Base-by-base conservation (phyloP, 1,140 invertebrate species). In the Trichoplusia ni region DNA sequence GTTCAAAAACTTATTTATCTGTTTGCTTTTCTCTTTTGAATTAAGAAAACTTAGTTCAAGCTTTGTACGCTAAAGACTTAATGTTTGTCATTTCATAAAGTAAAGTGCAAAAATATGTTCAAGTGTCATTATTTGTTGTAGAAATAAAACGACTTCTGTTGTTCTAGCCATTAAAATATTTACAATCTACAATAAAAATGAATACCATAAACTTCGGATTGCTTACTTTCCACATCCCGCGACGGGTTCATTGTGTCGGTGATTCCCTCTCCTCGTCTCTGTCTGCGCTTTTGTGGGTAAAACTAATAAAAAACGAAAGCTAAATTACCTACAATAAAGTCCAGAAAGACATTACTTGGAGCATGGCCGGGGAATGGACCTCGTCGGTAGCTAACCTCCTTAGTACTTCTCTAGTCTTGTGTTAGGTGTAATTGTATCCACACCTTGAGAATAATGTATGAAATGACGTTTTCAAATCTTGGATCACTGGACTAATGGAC, bases 81-180 rank as follows among this genome's bases (percentile, higher is more conserved):
- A n/a, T n/a, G n/a, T n/a, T n/a, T n/a, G n/a, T n/a, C n/a, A n/a
- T n/a, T 49, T 49, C 29, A 29, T 49, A 16, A 31, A 49, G 40
- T 25, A 16, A 49, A 49, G 46, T 49, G 46, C 46, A 31, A 49
- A 49, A 38, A 7, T 54, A 25, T 25, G 21, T 25, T 38, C 51
- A 42, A 25, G 16, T 44, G 54, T n/a, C 38, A 8, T 58, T 29
- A 38, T 35, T 38, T 54, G 31, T 38, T 4, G 6, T 9, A 11
- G 4, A 25, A 25, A 23, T 25, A 54, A 54, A 54, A 54, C 21
- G 33, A 31, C 11, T 27, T 23, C 21, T 19, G 21, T 9, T n/a
- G 51, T n/a, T n/a, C n/a, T n/a, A n/a, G 5, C 16, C 33, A 14
- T 56, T 53, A 9, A 38, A 56, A 27, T 38, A 56, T 56, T 56